Base-by-base conservation (phyloP, 2,888 invertebrate species). In the Craniophora ligustri region DNA sequence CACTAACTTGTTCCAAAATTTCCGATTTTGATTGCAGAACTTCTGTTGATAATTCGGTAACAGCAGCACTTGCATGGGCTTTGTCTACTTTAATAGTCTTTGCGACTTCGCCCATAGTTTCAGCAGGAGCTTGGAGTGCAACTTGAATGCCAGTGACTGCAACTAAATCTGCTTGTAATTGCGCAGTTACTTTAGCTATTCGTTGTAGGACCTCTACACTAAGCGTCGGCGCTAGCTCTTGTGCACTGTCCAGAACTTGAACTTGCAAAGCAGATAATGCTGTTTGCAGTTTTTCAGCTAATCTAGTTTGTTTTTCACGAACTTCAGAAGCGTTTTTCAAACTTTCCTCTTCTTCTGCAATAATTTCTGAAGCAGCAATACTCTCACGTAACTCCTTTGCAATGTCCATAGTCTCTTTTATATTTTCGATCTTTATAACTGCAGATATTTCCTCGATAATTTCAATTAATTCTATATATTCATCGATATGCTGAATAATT, bases 401-500 rank as follows among this genome's bases (percentile, higher is more conserved):
- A 44, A 86, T 79, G 23, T 81, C 67, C 21, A 82, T 75, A 0
- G 86, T 77, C 56, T 88, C 80, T 59, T 84, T 78, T 1, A 87
- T 66, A 31, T 87, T 75, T 32, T 88, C 83, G 26, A 85, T 64
- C 47, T 83, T 82, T 31, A 88, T 77, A 5, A 84, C 54, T 28
- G 84, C 81, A 8, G 84, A 83, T 51, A 85, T 78, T 81, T 89
- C 88, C 76, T 88, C 86, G n/a, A 88, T 78, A 26, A 83, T 82
- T 79, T 89, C 86, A 45, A 87, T 81, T 5, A 88, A 62, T 65
- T 90, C 86, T 53, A 90, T 86, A 44, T 88, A 89, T 61, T 87
- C 82, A 45, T 89, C 85, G 19, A 91, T 85, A 41, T 86, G 84
- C 39, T 84, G 72, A 45, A 86, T 48, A 6, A 89, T 73, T 16